Evolutionary conservation across 2,797 vertebrate species (phyloP).

Genomic region (Tragelaphus eurycerus): DNA sequence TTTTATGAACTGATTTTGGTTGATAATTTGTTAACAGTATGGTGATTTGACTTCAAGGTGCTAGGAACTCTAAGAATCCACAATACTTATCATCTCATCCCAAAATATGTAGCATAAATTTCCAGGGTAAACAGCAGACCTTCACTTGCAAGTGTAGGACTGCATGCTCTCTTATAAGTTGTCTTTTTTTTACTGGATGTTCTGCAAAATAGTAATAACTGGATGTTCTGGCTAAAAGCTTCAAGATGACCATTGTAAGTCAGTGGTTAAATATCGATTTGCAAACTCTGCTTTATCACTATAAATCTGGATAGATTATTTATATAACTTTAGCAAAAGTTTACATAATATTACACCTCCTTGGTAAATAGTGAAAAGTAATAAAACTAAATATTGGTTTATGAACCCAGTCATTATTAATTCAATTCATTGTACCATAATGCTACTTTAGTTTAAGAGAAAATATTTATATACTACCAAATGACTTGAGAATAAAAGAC

Average conservation of each 20-base stretch:
- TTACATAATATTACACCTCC: not conserved
- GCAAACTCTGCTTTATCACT: slow-evolving; percentile 20
- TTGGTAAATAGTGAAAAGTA: slow-evolving; percentile 36
- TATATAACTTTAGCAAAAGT: slow-evolving; percentile 51
- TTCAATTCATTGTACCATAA: not conserved
- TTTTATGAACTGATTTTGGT: slow-evolving; percentile 6
- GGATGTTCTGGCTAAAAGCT: not conserved
- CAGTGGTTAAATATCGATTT: slow-evolving; percentile 29
- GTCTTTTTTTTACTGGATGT: not conserved
- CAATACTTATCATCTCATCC: not conserved
- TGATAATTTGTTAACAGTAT: not conserved
- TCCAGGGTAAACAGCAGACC: slow-evolving; percentile 47
- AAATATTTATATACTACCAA: not conserved
- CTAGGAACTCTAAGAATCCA: slow-evolving; percentile 16
- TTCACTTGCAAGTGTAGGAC: slow-evolving; percentile 27
- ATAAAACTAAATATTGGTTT: slow-evolving; percentile 28
- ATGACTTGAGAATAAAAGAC: not conserved
- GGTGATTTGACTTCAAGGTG: not conserved
- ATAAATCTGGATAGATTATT: slow-evolving; percentile 51
- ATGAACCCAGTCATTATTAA: slow-evolving; percentile 3
- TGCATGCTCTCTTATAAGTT: slow-evolving; percentile 19
- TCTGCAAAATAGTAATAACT: slow-evolving; percentile 21
- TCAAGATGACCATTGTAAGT: slow-evolving; percentile 37
- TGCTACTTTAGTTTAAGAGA: not conserved
- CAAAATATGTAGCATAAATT: slow-evolving; percentile 44